Evolutionary conservation across 2,888 invertebrate genomes (phyloP), one percentile per base, ranked within the genome.

Genomic region (Drosophila anomalata): DNA sequence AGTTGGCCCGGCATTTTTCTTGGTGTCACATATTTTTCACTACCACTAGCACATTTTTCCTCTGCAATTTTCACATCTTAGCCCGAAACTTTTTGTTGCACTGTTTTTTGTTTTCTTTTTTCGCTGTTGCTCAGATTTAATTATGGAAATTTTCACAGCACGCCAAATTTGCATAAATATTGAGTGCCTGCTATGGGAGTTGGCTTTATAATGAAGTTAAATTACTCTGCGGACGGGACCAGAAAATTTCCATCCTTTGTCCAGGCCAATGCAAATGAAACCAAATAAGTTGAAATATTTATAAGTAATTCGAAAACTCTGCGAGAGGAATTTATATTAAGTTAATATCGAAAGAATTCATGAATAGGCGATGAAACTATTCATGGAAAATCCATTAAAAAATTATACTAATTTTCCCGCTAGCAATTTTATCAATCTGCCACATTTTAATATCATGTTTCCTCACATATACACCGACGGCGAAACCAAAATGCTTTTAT

Each of bases 401-500:
- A 20, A 42, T 20, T 17, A 17, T 1, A 42, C 41, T 42, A 42
- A 42, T 42, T 20, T 42, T 17, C 3, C 41, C 20, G 41, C 9
- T 20, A 20, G 41, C 20, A 42, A 20, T 42, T 42, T 51, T 22
- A 54, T 52, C 54, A 70, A 60, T 26, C n/a, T 39, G 51, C 24
- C 22, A 39, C 33, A 51, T 9, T 17, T 14, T n/a, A 50, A 42
- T 31, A 20, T 33, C 52, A 22, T 26, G 44, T 11, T 65, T 42
- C 31, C 51, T 52, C 61, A 80, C 59, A 74, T 73, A 53, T 73
- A 53, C 12, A 58, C 26, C 7, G 53, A 61, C 67, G 69, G 70
- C 70, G 76, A 69, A 80, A 83, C 81, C 78, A 67, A 86, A 86
- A 83, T 86, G 87, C 87, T 82, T 84, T 82, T 73, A 80, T 78